Evolutionary conservation across 2,797 vertebrate genomes (phyloP).

Genomic region (Erethizon dorsatum): DNA sequence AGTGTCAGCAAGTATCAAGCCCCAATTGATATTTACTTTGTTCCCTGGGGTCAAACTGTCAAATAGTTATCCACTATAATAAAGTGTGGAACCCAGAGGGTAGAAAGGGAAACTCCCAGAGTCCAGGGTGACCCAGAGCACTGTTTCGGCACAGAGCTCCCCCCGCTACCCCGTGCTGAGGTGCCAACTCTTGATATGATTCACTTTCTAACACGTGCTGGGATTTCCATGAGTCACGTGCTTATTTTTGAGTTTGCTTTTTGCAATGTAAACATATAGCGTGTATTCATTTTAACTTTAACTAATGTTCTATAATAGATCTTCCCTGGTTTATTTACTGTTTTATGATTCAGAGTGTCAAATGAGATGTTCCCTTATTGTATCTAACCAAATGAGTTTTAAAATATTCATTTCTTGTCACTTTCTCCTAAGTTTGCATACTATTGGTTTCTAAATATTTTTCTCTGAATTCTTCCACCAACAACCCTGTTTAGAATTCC

Average conservation of each 20-base stretch:
- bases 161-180: rapidly evolving
- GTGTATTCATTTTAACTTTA: neutral
- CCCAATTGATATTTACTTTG: neutral
- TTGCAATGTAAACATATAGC: neutral
- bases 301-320: neutral
- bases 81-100: neutral
- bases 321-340: too few species aligned
- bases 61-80: neutral
- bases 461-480: neutral
- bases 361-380: neutral
- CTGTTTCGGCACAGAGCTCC: neutral
- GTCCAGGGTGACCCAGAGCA: rapidly evolving
- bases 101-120: rapidly evolving
- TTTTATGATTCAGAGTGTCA: neutral
- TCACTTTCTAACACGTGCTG: neutral
- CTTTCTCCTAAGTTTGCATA: neutral
- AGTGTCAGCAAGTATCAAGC: neutral
- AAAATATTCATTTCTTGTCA: neutral
- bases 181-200: neutral
- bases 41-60: slow-evolving; percentile 17
- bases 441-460: neutral
- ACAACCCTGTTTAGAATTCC: neutral
- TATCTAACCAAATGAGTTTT: neutral
- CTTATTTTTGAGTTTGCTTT: neutral
- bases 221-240: neutral